Evolutionary conservation across 2,113 vertebrate species (phyloP), one percentile per base, ranked within the genome.

Genomic region (Xenotilapia leptura): DNA sequence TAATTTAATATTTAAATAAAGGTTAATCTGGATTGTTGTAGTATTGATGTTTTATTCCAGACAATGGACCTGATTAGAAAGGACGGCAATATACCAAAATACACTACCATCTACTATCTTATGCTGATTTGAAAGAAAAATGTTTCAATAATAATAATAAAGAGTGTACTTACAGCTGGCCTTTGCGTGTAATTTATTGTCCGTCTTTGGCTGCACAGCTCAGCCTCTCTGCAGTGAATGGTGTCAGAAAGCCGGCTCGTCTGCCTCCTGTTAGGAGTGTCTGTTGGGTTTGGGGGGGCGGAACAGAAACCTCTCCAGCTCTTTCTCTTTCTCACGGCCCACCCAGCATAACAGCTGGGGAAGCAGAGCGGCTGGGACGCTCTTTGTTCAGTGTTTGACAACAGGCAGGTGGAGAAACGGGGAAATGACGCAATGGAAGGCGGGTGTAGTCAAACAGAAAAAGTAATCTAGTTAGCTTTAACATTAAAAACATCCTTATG

Each of bases 321-420:
- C 42, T 82, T 85, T 56, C 65, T 62, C 42, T 82, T 85, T 56
- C 81, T 79, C 91, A 53, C 47, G 17, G n/a, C 49, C 54, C 85
- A 49, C 86, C 77, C 58, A 83, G 31, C 83, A 21, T 45, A 94
- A 88, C 92, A 92, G 92, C 95, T 95, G 95, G 83, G 86, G 86
- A 79, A 65, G 92, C 88, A 51, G 62, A 75, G 51, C 14, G 12
- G 49, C 2, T 58, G 82, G 26, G 84, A 62, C 85, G 70, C 51
- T 80, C 92, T 92, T 95, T 95, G 93, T 95, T 90, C 81, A 6
- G 38, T 49, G 80, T 85, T n/a, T 87, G 86, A 58, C 33, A 77
- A 55, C 70, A 38, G 81, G 85, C 92, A 94, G 93, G 87, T 95
- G 95, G 91, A 85, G 58, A 15, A 23, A 83, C 7, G 54, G 68